A percentile compares a stretch with the other conserved stretches of the same genome.
phyloP scores from a whole-genome alignment of 2,797 vertebrate genomes.

The Pantherophis alleghaniensis region DNA sequence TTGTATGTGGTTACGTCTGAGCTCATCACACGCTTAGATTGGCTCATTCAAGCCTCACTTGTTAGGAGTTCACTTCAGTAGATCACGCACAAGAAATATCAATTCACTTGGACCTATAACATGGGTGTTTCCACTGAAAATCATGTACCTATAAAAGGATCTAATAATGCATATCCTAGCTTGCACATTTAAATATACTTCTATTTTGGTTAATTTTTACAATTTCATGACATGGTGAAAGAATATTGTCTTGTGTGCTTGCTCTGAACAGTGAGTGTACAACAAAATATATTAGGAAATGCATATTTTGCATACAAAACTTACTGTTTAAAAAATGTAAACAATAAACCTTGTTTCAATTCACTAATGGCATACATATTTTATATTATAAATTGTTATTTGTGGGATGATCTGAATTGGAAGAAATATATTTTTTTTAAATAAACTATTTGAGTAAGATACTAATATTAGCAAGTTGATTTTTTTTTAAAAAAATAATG shows the following conservation, averaged over 20 bases:
- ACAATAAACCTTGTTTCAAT: slow-evolving; percentile 78
- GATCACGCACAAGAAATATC: background rate
- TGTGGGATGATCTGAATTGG: slow-evolving; percentile 78
- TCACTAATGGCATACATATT: slow-evolving; percentile 78
- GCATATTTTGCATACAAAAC: slow-evolving; percentile 67
- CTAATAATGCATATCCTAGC: slow-evolving; percentile 46
- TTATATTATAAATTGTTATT: slow-evolving; percentile 74
- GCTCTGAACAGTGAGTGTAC: slow-evolving; percentile 54
- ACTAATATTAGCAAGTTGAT: slow-evolving; percentile 72
- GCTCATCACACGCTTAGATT: background rate
- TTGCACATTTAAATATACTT: slow-evolving; percentile 36
- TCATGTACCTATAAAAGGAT: slow-evolving; percentile 40
- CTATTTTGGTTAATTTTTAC: slow-evolving; percentile 31
- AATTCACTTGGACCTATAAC: slow-evolving; percentile 31
- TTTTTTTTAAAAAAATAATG: slow-evolving; percentile 51
- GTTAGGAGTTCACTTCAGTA: background rate
- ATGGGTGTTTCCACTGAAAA: slow-evolving; percentile 54
- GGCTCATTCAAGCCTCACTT: background rate
- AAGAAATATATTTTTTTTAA: slow-evolving; percentile 78
- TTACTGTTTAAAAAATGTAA: slow-evolving; percentile 75
- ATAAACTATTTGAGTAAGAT: slow-evolving; percentile 80
- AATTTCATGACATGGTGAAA: background rate
- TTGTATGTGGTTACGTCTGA: background rate
- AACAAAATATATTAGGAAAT: slow-evolving; percentile 65
- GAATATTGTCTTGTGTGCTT: slow-evolving; percentile 48